Percentiles rank a stretch among this genome's conserved stretches.
Evolutionary conservation across 2,797 vertebrate species (phyloP).

Genomic region (Pampus argenteus): DNA sequence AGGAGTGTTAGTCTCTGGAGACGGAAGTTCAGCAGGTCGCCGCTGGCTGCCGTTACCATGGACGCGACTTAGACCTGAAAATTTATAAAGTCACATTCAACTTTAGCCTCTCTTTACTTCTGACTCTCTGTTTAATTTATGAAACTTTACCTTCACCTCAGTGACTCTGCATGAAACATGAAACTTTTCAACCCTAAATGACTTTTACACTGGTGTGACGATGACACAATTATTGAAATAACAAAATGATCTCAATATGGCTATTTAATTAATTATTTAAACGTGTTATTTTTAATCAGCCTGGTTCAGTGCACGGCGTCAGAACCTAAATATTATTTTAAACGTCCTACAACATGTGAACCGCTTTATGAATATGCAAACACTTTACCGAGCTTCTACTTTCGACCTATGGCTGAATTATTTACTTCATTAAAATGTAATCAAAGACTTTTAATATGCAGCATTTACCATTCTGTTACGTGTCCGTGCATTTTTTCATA

Average conservation of each 20-base stretch:
- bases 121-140: constrained; percentile 13
- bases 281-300: constrained; percentile 14
- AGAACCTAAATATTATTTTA: constrained; percentile 7
- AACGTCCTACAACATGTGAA: background rate
- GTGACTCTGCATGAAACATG: constrained; percentile 26
- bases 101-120: constrained; percentile 27
- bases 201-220: constrained; percentile 13
- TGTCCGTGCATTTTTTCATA: background rate
- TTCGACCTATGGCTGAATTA: too few relatives aligned
- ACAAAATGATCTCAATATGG: constrained; percentile 18
- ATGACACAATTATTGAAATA: constrained; percentile 40
- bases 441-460: background rate
- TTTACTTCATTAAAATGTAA: too few relatives aligned
- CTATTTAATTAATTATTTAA: constrained; percentile 9
- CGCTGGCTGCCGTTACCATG: constrained; percentile 38
- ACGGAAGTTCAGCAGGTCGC: constrained; percentile 35
- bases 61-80: constrained; percentile 34
- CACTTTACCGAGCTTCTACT: too few relatives aligned
- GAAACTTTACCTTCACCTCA: constrained; percentile 42
- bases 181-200: constrained; percentile 26
- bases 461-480: background rate
- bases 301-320: background rate
- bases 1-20: constrained; percentile 64
- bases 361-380: background rate
- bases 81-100: constrained; percentile 5